Conservation (phyloP, 1,140 invertebrate species). For the Drosophila equinoxialis region DNA sequence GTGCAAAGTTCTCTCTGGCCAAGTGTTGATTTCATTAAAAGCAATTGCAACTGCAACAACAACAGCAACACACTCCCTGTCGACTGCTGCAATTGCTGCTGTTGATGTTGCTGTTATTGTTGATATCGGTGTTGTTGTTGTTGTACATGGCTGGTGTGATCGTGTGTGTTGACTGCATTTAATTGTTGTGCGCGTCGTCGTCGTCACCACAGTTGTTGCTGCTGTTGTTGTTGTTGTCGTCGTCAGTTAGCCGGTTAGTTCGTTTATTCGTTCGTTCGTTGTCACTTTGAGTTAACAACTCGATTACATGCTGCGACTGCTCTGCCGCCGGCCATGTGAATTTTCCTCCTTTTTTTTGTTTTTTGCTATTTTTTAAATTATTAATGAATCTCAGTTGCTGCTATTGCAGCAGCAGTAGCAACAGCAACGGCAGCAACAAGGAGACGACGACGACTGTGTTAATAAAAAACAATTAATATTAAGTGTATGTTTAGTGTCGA, state of each 20-base stretch:
- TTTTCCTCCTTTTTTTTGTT: conserved; percentile 61
- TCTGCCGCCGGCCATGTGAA: conserved; percentile 77
- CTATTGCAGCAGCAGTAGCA: neutral
- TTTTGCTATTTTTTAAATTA: conserved; percentile 69
- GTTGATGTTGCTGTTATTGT: conserved; percentile 13
- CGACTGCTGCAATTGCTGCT: conserved; percentile 11
- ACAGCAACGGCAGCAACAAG: conserved; percentile 34
- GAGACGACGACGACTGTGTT: conserved; percentile 57
- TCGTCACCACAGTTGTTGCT: conserved; percentile 5
- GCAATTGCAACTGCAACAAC: conserved; percentile 60
- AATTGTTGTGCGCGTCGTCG: conserved; percentile 56
- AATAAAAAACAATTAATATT: conserved; percentile 82
- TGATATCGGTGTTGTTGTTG: conserved; percentile 6
- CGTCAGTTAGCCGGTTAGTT: conserved; percentile 29
- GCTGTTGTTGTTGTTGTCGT: neutral
- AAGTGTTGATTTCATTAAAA: conserved; percentile 81
- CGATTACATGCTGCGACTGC: conserved; percentile 72
- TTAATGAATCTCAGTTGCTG: conserved; percentile 70
- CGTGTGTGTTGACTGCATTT: conserved; percentile 76
- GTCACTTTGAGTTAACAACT: conserved; percentile 80
- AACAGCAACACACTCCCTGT: conserved; percentile 34
- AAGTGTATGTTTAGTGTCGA: conserved; percentile 77
- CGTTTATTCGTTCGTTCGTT: conserved; percentile 62
- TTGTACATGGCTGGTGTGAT: conserved; percentile 44
- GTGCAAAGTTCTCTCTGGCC: conserved; percentile 63